Base-by-base conservation (phyloP, 2,113 vertebrate species). In the Beaufortia kweichowensis region DNA sequence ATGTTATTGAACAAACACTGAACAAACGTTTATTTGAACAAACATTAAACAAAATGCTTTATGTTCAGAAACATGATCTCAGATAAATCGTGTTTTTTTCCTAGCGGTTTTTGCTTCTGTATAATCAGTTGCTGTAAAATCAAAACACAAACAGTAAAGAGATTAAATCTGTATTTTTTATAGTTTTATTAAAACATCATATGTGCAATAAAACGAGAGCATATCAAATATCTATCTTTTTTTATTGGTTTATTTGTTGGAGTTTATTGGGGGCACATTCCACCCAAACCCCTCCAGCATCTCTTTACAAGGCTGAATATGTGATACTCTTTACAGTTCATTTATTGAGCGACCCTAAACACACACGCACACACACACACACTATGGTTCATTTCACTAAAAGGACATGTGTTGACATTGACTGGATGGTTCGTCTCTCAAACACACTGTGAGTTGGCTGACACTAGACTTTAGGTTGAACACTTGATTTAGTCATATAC, bases 311-410 rank as follows among this genome's bases (percentile, higher is more conserved):
- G 87, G 84, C 90, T 85, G 86, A 87, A 39, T 79, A 74, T 84
- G 83, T 88, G 67, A 86, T 84, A 87, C 76, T 74, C 63, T 85
- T 89, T 28, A 26, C 88, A 87, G 84, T 82, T 68, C 87, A 85
- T 89, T 92, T 91, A 92, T 91, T 92, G 92, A 90, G 79, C 79
- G 69, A 85, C 71, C 85, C 77, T 26, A 19, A 26, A 60, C 48
- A 53, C 31, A 33, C 28, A 9, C 48, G 90, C 87, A 86, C 87
- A 86, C 64, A 82, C 85, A 81, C 85, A 77, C 82, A 82, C 89
- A 88, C 84, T 87, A 91, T 79, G 89, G 88, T 85, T 84, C 83
- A 88, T 90, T 90, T 89, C 82, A 84, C 88, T 88, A 86, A 89
- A 80, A 81, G 89, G 87, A 89, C 78, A 86, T 84, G 81, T 89